A percentile compares a stretch with the other conserved stretches of the same genome.
These are phyloP conservation scores for Nothoprocta pentlandii DNA, from an alignment of 2,113 vertebrate genomes.

Conservation along the genomic window DNA sequence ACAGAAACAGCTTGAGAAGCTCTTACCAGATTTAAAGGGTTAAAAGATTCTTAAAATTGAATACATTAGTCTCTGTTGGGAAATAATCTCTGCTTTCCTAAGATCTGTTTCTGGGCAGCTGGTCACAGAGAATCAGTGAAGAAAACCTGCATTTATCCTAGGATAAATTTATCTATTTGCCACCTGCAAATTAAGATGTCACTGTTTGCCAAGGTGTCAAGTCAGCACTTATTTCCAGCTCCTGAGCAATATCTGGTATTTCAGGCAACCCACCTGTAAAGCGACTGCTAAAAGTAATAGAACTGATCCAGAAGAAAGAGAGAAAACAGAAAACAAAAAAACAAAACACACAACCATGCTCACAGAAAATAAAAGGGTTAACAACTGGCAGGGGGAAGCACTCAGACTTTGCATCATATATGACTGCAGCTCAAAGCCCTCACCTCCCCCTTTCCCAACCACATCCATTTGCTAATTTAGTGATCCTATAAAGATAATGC, in stretches of 20 bases:
- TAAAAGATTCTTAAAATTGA: background rate
- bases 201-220: background rate
- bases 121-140: background rate
- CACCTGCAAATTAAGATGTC: background rate
- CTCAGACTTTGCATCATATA: rapidly evolving
- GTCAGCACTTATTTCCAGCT: background rate
- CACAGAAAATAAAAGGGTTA: background rate
- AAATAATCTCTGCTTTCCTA: background rate
- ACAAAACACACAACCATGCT: rapidly evolving
- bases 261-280: background rate
- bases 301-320: background rate
- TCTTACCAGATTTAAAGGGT: slow-evolving; percentile 4
- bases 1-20: background rate
- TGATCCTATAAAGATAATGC: background rate
- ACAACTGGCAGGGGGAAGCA: background rate
- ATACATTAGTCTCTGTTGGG: background rate
- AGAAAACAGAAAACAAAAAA: background rate
- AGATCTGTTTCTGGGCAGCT: background rate
- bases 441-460: background rate
- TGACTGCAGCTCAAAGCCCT: background rate
- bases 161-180: rapidly evolving
- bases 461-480: rapidly evolving
- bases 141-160: background rate
- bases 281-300: background rate
- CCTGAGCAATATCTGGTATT: background rate